phyloP scores from a whole-genome alignment of 1,140 invertebrate genomes.

The Lanistes nyassanus region DNA sequence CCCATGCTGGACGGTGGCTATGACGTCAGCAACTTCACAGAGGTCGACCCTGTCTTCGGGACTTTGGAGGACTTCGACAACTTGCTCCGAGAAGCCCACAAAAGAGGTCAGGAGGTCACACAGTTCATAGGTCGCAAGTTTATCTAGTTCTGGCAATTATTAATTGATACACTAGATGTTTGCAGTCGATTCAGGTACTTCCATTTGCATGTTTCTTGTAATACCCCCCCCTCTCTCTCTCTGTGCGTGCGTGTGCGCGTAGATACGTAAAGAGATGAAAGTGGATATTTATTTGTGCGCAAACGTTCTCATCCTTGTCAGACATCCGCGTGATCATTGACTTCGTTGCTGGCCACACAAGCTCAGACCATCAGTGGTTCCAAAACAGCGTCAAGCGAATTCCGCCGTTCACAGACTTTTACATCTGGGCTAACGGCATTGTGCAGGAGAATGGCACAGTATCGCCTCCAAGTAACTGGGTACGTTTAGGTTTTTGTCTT shows the following conservation, averaged over 20 bases:
- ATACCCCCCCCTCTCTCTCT: no score
- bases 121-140: neutral
- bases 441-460: slow-evolving; percentile 24
- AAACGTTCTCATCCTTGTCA: slow-evolving; percentile 45
- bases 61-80: slow-evolving; percentile 78
- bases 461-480: slow-evolving; percentile 58
- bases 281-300: no score
- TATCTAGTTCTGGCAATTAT: neutral
- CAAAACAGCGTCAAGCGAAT: slow-evolving; percentile 71
- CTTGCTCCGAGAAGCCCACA: slow-evolving; percentile 68
- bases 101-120: slow-evolving; percentile 46
- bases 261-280: neutral
- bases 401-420: slow-evolving; percentile 73
- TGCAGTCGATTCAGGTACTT: no score
- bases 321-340: slow-evolving; percentile 85
- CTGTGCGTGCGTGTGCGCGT: neutral
- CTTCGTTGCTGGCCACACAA: slow-evolving; percentile 88
- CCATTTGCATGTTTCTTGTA: no score
- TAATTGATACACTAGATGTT: neutral
- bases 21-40: slow-evolving; percentile 77
- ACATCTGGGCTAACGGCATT: slow-evolving; percentile 78
- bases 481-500: slow-evolving; percentile 10
- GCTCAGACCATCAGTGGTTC: slow-evolving; percentile 84
- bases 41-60: slow-evolving; percentile 79
- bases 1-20: slow-evolving; percentile 80